These are phyloP conservation scores for Antrozous pallidus DNA, from an alignment of 2,797 vertebrate species.

Conservation along the genomic window DNA sequence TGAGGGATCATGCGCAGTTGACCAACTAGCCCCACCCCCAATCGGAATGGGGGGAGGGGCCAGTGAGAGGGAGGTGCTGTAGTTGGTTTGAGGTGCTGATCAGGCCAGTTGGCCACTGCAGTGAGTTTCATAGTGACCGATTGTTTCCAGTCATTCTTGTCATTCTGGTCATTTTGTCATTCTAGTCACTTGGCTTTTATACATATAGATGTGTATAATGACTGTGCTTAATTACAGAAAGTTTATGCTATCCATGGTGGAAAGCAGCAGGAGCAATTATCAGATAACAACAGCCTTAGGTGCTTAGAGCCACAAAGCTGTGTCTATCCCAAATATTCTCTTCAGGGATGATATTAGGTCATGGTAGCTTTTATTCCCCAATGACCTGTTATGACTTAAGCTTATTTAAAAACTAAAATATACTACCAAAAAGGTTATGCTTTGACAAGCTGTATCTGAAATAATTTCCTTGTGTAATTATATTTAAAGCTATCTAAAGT, in stretches of 20 bases:
- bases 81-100: too few species aligned
- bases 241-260: conserved; percentile 55
- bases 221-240: conserved; percentile 58
- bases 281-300: conserved; percentile 67
- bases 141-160: too few species aligned
- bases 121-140: too few species aligned
- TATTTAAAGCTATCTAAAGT: background rate
- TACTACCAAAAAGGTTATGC: background rate
- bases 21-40: too few species aligned
- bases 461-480: background rate
- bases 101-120: fast-evolving
- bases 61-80: fast-evolving
- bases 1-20: too few species aligned
- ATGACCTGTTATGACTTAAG: conserved; percentile 61
- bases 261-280: conserved; percentile 78
- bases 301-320: conserved; percentile 67
- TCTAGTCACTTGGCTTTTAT: too few species aligned
- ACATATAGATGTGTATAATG: conserved; percentile 1
- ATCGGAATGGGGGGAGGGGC: too few species aligned
- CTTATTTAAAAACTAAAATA: conserved; percentile 69
- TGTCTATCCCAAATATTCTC: conserved; percentile 73
- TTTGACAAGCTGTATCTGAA: background rate
- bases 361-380: conserved; percentile 58
- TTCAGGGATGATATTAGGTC: conserved; percentile 76
- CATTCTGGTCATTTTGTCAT: too few species aligned